Base-by-base conservation (phyloP, 2,888 invertebrate genomes). In the Coleophora deauratella region DNA sequence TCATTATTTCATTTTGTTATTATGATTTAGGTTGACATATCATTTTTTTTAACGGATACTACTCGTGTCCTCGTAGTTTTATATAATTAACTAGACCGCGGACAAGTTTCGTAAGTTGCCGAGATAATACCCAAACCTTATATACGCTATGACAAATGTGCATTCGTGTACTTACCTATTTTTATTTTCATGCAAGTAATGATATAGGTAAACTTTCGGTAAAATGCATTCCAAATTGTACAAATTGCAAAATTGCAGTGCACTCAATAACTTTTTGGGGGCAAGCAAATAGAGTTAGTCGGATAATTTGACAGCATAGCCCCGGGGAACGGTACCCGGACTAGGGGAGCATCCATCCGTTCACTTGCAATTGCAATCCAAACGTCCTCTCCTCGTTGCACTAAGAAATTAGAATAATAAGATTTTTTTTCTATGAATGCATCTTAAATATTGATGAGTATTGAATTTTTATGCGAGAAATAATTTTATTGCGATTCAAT, bases 211-310 rank as follows among this genome's bases (percentile, higher is more conserved):
- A n/a, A n/a, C n/a, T n/a, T n/a, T n/a, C 31, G 3, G 31, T 21
- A 4, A 21, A 21, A 31, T 31, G 11, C 10, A n/a, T 31, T 31
- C 31, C 10, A 3, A 31, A 31, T 6, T 33, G 14, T 13, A 12
- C 28, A 14, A 39, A 34, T 14, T 30, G 21, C 35, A 21, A 31
- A 40, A 30, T 12, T 14, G 30, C 3, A 31, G 21, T 31, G 41
- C 37, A 41, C 41, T 41, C 27, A 30, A 36, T 21, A 35, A 41
- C 41, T 40, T 62, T 66, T 72, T 73, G 70, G 52, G 60, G 58
- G 61, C 69, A 68, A 69, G 71, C 72, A 72, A 75, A 76, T 72
- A 68, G 66, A 72, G 71, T 77, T 76, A 73, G 72, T 72, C 72
- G 72, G 75, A 75, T 74, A 73, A 76, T 75, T 73, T 69, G 72